Conservation (phyloP, 2,797 vertebrate genomes). For the Tokudaia muenninki region DNA sequence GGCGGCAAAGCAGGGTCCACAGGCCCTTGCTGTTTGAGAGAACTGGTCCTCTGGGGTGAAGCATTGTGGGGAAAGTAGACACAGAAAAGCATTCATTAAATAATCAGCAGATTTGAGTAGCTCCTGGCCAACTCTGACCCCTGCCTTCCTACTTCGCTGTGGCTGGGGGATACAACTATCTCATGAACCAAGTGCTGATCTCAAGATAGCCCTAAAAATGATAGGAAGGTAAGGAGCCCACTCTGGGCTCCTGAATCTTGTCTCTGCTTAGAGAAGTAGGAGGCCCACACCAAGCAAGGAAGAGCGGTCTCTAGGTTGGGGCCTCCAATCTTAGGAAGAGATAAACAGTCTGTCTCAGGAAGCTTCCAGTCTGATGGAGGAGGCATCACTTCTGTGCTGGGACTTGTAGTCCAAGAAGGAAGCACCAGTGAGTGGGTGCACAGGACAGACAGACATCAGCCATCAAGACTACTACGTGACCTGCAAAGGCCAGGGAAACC, state of each 20-base stretch:
- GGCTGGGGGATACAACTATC: not conserved
- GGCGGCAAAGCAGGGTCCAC: not conserved
- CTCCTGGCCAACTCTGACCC: not conserved
- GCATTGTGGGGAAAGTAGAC: not conserved
- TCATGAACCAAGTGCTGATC: too few species aligned
- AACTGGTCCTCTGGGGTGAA: not conserved
- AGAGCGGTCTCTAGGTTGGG: too few species aligned
- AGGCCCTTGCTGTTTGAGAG: not conserved
- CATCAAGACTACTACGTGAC: rapidly evolving
- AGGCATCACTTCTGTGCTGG: not conserved
- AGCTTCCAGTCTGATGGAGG: not conserved
- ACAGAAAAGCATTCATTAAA: slow-evolving; percentile 81
- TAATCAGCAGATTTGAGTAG: not conserved
- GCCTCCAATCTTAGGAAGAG: not conserved
- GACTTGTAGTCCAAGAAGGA: not conserved
- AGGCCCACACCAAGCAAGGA: not conserved
- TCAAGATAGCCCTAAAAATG: not conserved
- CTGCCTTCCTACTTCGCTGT: not conserved
- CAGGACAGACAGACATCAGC: not conserved
- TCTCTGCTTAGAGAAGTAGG: not conserved
- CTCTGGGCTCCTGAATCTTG: not conserved
- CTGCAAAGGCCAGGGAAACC: not conserved
- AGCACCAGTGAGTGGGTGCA: rapidly evolving
- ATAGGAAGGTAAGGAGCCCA: not conserved
- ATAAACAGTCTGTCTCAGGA: not conserved